Conservation (phyloP, 2,797 vertebrate species). For the Sebastolobus alascanus region DNA sequence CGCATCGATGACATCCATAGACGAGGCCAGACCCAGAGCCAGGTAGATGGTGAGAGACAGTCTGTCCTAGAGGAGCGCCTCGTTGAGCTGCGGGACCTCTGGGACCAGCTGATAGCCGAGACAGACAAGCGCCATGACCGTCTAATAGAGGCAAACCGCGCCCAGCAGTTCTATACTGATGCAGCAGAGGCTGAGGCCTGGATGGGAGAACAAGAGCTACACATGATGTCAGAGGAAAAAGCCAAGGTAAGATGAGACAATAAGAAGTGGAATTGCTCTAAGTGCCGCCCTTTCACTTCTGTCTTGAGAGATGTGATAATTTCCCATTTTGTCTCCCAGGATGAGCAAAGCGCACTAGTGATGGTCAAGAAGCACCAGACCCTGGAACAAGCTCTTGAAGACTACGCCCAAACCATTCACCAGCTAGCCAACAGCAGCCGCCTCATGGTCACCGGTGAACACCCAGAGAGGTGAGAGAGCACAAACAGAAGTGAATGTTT, state of each 20-base stretch:
- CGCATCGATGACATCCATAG: conserved; percentile 92
- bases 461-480: conserved; percentile 91
- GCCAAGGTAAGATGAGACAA: conserved; percentile 87
- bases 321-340: conserved; percentile 77
- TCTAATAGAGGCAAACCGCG: conserved; percentile 87
- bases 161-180: conserved; percentile 95
- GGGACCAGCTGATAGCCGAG: conserved; percentile 89
- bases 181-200: conserved; percentile 94
- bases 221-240: conserved; percentile 98
- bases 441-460: conserved; percentile 90
- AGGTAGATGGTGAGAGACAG: conserved; percentile 82
- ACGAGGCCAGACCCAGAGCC: conserved; percentile 78
- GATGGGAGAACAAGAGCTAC: conserved; percentile 98
- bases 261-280: background rate
- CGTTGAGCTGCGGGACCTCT: conserved; percentile 87
- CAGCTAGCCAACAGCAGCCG: conserved; percentile 93
- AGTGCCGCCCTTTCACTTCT: background rate
- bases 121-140: conserved; percentile 88
- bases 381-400: conserved; percentile 93
- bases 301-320: background rate
- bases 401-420: conserved; percentile 93
- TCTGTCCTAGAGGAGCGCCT: conserved; percentile 85
- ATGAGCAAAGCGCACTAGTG: conserved; percentile 92
- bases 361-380: conserved; percentile 95
- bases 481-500: background rate